Evolutionary conservation across 2,797 vertebrate genomes (phyloP), one percentile per base, ranked within the genome.

Genomic region (Lophotriccus pileatus): DNA sequence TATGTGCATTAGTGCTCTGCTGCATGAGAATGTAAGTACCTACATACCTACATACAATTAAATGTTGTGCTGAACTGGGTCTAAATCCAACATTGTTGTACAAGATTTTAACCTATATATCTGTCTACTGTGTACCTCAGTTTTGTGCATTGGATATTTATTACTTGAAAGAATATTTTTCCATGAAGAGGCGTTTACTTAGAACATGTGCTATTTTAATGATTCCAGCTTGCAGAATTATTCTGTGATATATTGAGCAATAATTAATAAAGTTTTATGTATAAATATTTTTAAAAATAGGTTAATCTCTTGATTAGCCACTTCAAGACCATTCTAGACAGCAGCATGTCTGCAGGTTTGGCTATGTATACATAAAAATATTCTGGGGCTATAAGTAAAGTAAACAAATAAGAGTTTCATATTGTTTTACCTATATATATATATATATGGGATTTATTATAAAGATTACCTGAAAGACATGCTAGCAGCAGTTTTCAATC

Each of bases 91-190:
- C 67, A 67, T 22, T 50, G 36, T 66, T 59, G 24, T 70, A 58
- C n/a, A 67, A 56, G 66, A 82, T 84, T 93, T 90, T 86, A 92
- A 84, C 85, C 55, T 88, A 43, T 86, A 88, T 92, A 94, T 91
- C 80, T 91, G 32, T 59, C 91, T 88, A 32, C 34, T 49, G n/a
- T 76, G 67, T 28, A n/a, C 73, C 64, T 95, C 55, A 27, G 37
- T 63, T 91, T 67, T 89, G 52, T 87, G 67, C 59, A 67, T 41
- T 73, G 69, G 90, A n/a, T 63, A 91, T 59, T 92, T 88, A 84
- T 90, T 90, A 73, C 68, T 93, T 81, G 55, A 94, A 64, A 49
- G 78, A 41, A 41, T 83, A 87, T 52, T 91, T 87, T 91, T 79
- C 55, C 16, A 4, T 50, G 41, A 91, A 92, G 62, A 86, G 23